Conservation (phyloP, 1,140 invertebrate species). For the Mercenaria mercenaria region DNA sequence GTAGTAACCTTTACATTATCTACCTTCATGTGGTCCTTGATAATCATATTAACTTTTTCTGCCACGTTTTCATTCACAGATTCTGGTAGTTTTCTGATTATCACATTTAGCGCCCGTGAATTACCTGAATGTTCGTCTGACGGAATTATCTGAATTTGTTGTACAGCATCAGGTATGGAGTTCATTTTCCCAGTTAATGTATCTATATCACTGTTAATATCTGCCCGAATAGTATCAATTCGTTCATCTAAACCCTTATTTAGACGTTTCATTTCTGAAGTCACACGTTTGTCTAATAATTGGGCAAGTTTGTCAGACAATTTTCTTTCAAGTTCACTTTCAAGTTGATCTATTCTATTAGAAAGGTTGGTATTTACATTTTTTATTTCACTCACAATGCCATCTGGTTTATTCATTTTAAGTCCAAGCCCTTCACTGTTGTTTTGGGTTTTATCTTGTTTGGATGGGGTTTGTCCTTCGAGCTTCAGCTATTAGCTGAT, state of each 20-base stretch:
- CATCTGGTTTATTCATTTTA: too few species aligned
- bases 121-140: not conserved
- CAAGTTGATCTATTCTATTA: too few species aligned
- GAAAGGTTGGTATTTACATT: too few species aligned
- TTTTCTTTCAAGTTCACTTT: too few species aligned
- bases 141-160: not conserved
- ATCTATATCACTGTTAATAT: not conserved
- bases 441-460: too few species aligned
- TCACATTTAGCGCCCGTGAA: not conserved
- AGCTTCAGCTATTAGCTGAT: too few species aligned
- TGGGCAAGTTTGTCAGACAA: too few species aligned
- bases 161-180: not conserved
- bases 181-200: constrained; percentile 5
- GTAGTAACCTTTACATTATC: not conserved
- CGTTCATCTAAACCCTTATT: not conserved
- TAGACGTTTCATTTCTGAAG: too few species aligned
- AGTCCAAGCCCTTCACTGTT: too few species aligned
- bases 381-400: too few species aligned
- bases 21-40: not conserved
- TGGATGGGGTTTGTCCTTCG: too few species aligned
- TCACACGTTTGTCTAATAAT: too few species aligned
- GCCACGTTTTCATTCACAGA: not conserved
- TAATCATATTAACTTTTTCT: not conserved
- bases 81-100: constrained; percentile 2
- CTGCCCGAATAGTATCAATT: not conserved